Percentiles rank a stretch among this genome's conserved stretches.
Evolutionary conservation across 1,140 invertebrate genomes (phyloP).

Genomic region (Tyrophagus putrescentiae): DNA sequence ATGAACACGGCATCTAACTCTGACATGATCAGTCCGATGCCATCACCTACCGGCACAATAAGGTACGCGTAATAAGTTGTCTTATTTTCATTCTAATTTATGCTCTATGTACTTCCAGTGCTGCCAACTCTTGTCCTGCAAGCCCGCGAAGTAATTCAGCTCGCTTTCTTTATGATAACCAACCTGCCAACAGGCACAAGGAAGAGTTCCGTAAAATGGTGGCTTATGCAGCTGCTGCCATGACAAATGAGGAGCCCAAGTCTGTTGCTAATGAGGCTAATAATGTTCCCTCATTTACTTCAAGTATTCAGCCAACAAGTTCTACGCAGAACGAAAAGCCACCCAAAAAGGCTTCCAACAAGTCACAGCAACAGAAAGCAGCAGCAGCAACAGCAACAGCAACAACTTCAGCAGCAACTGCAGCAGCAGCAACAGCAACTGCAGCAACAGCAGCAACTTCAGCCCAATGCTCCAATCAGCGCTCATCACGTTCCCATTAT

Average conservation of each 20-base stretch:
- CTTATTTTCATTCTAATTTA: not conserved
- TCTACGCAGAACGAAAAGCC: not conserved
- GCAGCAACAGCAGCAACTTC: not conserved
- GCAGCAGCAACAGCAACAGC: not conserved
- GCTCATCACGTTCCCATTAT: not conserved
- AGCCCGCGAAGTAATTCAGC: slow-evolving; percentile 60
- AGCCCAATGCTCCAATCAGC: not conserved
- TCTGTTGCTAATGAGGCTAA: not conserved
- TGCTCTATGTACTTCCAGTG: slow-evolving; percentile 29
- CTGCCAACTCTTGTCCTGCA: slow-evolving; percentile 80
- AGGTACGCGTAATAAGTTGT: slow-evolving; percentile 36
- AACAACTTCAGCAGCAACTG: not conserved
- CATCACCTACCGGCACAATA: slow-evolving; percentile 70
- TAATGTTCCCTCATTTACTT: not conserved
- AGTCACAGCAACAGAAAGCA: not conserved
- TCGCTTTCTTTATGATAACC: slow-evolving; percentile 28
- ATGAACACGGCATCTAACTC: slow-evolving; percentile 37
- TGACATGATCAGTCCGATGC: slow-evolving; percentile 61
- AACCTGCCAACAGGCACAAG: slow-evolving; percentile 48
- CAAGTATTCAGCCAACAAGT: not conserved
- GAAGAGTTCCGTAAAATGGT: slow-evolving; percentile 49
- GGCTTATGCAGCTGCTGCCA: slow-evolving; percentile 45
- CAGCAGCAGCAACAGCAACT: not conserved
- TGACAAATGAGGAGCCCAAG: slow-evolving; percentile 27
- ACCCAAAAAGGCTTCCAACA: not conserved